A percentile compares a stretch with the other conserved stretches of the same genome.
These are phyloP conservation scores for Lepidochrysops patricia DNA, from an alignment of 2,888 invertebrate species.

Conservation along the genomic window DNA sequence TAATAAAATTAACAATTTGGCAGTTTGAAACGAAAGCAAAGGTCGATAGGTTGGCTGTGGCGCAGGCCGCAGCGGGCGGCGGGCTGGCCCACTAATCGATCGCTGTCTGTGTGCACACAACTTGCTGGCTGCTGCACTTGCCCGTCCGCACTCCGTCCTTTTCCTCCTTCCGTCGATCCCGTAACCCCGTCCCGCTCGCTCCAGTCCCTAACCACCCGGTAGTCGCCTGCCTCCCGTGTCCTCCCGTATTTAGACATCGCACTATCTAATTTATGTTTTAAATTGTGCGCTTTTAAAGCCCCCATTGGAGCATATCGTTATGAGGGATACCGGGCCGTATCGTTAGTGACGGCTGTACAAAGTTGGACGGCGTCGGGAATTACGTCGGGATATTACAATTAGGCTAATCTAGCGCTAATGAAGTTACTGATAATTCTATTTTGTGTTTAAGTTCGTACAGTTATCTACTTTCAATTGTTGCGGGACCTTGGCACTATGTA, in stretches of 20 bases:
- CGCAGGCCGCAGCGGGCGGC: slow-evolving; percentile 44
- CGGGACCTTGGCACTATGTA: slow-evolving; percentile 56
- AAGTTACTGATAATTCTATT: not conserved
- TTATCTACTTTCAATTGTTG: slow-evolving; percentile 60
- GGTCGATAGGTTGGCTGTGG: slow-evolving; percentile 60
- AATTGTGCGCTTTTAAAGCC: slow-evolving; percentile 59
- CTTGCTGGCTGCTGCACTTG: slow-evolving; percentile 39
- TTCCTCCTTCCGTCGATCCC: slow-evolving; percentile 38
- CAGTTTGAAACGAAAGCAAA: slow-evolving; percentile 52
- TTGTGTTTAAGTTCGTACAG: slow-evolving; percentile 23
- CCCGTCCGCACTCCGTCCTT: slow-evolving; percentile 47
- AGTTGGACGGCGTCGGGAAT: slow-evolving; percentile 38
- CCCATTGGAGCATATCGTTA: slow-evolving; percentile 52
- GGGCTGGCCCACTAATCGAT: slow-evolving; percentile 65
- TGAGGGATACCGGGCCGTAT: slow-evolving; percentile 49
- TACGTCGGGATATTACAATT: slow-evolving; percentile 25
- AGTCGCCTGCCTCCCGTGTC: slow-evolving; percentile 60
- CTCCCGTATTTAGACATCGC: slow-evolving; percentile 69
- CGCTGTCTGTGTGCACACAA: slow-evolving; percentile 64
- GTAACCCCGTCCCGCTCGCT: slow-evolving; percentile 56
- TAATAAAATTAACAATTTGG: slow-evolving; percentile 35
- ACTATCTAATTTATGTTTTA: slow-evolving; percentile 72
- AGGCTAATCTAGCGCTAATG: not conserved
- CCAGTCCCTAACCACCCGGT: slow-evolving; percentile 67
- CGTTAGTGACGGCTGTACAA: slow-evolving; percentile 47